Evolutionary conservation across 2,797 vertebrate species (phyloP).

Genomic region (Enteromius afrohamiltoni): DNA sequence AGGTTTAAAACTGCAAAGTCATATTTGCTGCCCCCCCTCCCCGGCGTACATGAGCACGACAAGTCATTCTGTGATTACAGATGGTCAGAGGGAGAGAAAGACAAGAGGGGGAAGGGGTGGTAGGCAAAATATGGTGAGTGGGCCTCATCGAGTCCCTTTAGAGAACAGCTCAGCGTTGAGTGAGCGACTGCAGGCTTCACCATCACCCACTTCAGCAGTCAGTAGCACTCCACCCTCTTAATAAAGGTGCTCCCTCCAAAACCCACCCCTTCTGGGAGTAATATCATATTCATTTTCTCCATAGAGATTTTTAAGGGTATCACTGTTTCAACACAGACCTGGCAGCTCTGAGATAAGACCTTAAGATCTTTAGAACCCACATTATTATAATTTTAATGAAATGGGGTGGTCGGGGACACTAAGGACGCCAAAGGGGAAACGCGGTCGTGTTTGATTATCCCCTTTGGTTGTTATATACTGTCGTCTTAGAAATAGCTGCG

Average conservation of each 20-base stretch:
- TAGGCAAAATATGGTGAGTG: constrained; percentile 14
- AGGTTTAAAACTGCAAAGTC: constrained; percentile 8
- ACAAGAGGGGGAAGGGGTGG: constrained; percentile 6
- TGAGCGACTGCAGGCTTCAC: constrained; percentile 6
- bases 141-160: constrained; percentile 2
- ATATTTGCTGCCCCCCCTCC: constrained; percentile 1
- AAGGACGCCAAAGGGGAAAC: too few species aligned
- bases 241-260: constrained; percentile 14
- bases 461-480: neutral
- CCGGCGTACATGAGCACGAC: neutral
- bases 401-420: too few species aligned
- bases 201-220: constrained; percentile 23
- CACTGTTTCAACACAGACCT: neutral
- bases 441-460: neutral
- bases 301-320: neutral
- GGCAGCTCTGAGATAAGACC: neutral
- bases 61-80: constrained; percentile 23
- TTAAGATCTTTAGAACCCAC: neutral
- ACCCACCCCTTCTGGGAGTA: neutral
- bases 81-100: constrained; percentile 30
- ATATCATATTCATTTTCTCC: neutral
- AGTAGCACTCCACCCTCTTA: constrained; percentile 28
- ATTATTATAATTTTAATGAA: neutral
- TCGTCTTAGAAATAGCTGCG: neutral
- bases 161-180: constrained; percentile 1